phyloP scores from a whole-genome alignment of 2,888 invertebrate species.

The Archips crataeganus region DNA sequence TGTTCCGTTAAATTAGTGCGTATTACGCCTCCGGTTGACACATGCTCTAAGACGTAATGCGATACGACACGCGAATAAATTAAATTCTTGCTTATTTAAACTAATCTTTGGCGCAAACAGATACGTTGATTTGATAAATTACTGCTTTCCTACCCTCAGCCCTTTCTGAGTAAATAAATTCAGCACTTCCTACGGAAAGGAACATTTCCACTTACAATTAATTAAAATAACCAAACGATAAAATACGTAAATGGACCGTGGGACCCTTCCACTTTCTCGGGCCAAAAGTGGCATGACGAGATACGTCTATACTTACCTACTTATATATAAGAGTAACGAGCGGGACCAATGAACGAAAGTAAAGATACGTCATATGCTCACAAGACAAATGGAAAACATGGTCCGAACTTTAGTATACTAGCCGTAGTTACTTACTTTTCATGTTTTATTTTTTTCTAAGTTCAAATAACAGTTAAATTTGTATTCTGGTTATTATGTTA shows the following conservation, averaged over 20 bases:
- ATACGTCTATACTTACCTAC: no score
- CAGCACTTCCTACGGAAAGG: not conserved
- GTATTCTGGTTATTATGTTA: no score
- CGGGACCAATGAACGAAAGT: no score
- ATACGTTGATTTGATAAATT: slow-evolving; percentile 13
- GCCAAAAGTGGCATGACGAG: no score
- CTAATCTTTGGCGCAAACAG: slow-evolving; percentile 14
- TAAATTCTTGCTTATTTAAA: slow-evolving; percentile 17
- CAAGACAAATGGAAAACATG: no score
- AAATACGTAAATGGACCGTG: not conserved
- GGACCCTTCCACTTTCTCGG: not conserved
- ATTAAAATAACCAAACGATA: not conserved
- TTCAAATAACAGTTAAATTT: no score
- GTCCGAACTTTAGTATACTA: no score
- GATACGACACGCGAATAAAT: slow-evolving; percentile 1
- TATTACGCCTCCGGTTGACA: not conserved
- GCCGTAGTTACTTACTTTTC: no score
- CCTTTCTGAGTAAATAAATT: not conserved
- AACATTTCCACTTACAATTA: not conserved
- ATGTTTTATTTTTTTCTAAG: no score
- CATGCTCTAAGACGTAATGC: not conserved
- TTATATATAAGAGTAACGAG: no score
- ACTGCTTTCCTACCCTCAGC: not conserved
- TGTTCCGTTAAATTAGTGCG: no score
- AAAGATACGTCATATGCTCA: no score